A percentile compares a stretch with the other conserved stretches of the same genome.
phyloP scores from a whole-genome alignment of 2,113 vertebrate species.

The Chrysochloris asiatica region DNA sequence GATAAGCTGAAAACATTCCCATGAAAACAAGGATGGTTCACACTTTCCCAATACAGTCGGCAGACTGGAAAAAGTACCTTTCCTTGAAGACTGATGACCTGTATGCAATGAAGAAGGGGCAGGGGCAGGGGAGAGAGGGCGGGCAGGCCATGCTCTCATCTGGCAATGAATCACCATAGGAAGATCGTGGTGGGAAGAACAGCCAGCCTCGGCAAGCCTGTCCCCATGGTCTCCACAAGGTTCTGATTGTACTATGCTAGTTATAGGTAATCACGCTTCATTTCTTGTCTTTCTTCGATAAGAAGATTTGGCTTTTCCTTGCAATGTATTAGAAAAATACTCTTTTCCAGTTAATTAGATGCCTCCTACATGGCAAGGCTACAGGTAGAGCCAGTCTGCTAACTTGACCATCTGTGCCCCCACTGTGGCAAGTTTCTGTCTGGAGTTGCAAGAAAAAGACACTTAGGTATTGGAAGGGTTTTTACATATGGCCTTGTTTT shows the following conservation, averaged over 20 bases:
- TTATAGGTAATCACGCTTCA: constrained; percentile 82
- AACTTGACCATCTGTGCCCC: constrained; percentile 73
- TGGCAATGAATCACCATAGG: constrained; percentile 79
- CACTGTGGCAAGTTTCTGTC: constrained; percentile 78
- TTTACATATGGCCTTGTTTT: constrained; percentile 80
- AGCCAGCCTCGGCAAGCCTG: constrained; percentile 80
- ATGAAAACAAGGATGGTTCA: constrained; percentile 67
- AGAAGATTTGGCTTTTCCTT: constrained; percentile 87
- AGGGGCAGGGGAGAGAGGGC: constrained; percentile 66
- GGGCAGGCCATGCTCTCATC: constrained; percentile 63
- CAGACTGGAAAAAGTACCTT: constrained; percentile 79
- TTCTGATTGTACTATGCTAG: constrained; percentile 90
- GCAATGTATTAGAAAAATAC: constrained; percentile 89
- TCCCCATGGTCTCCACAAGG: constrained; percentile 80
- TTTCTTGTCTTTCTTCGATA: constrained; percentile 74
- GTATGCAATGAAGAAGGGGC: constrained; percentile 83
- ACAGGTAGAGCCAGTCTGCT: constrained; percentile 75
- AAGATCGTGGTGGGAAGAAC: constrained; percentile 81
- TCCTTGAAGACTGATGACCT: constrained; percentile 85
- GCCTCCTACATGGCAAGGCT: constrained; percentile 83
- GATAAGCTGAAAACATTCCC: constrained; percentile 64
- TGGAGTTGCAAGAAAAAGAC: constrained; percentile 77
- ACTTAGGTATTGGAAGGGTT: constrained; percentile 75
- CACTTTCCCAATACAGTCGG: constrained; percentile 76
- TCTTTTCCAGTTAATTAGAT: constrained; percentile 86